Evolutionary conservation across 2,113 vertebrate genomes (phyloP).

Genomic region (Microtus ochrogaster): DNA sequence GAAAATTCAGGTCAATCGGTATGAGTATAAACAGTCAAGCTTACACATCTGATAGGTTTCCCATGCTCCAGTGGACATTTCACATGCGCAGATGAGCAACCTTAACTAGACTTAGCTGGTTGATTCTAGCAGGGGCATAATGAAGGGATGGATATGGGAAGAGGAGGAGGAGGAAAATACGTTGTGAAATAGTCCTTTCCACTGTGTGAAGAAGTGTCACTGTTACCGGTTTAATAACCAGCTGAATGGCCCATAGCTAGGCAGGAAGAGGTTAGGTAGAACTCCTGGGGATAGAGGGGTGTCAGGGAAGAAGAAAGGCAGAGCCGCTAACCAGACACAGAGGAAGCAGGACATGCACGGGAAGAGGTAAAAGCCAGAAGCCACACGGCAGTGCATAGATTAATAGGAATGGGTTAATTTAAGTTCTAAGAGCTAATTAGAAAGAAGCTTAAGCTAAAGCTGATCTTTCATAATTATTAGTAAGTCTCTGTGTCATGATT

Average conservation of each 20-base stretch:
- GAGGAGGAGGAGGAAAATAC: not conserved
- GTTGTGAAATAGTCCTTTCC: not conserved
- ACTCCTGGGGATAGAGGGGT: not conserved
- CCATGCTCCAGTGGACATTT: not conserved
- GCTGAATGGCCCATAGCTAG: not conserved
- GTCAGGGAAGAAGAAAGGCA: not conserved
- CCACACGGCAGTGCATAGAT: not conserved
- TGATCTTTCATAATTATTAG: not conserved
- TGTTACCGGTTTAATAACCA: not conserved
- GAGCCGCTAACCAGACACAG: not conserved
- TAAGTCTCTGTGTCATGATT: not conserved
- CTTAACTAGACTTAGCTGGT: not conserved
- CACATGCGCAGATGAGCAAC: not conserved
- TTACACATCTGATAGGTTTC: not conserved
- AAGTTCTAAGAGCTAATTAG: not conserved
- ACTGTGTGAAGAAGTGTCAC: not conserved
- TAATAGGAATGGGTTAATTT: not conserved
- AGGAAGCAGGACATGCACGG: not conserved
- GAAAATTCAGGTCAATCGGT: not conserved
- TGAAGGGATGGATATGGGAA: not conserved
- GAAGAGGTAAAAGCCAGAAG: not conserved
- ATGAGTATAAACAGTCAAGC: not conserved
- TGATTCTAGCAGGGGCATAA: not conserved
- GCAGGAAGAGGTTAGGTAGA: not conserved
- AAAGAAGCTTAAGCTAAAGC: not conserved